A percentile compares a stretch with the other conserved stretches of the same genome.
phyloP scores from a whole-genome alignment of 2,797 vertebrate genomes.

The Parotocinclus haroldoi region DNA sequence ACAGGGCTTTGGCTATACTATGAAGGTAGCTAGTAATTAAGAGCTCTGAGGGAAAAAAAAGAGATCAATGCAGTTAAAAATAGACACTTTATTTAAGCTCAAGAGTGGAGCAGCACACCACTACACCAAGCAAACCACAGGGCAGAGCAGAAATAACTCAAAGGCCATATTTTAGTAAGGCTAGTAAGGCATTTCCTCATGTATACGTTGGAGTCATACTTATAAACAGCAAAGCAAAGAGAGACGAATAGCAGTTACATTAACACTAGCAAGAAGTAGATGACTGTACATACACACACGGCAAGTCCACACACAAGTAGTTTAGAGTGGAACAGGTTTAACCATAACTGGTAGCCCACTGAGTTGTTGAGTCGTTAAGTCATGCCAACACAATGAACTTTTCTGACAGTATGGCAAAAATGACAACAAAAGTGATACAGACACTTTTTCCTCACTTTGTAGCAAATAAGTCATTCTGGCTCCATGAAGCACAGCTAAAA shows the following conservation, averaged over 20 bases:
- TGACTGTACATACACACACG: not conserved
- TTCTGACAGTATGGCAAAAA: too few relatives aligned
- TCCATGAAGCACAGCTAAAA: too few relatives aligned
- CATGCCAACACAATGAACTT: too few relatives aligned
- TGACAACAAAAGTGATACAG: too few relatives aligned
- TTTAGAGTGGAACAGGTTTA: not conserved
- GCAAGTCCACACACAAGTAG: not conserved
- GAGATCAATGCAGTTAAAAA: constrained; percentile 40
- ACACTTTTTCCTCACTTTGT: too few relatives aligned
- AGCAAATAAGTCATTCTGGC: too few relatives aligned
- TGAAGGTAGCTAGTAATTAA: constrained; percentile 42
- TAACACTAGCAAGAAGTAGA: not conserved
- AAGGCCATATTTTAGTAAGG: constrained; percentile 21
- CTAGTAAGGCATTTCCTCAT: not conserved
- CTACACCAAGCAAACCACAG: constrained; percentile 4
- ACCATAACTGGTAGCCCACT: too few relatives aligned
- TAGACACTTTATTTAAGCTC: constrained; percentile 29
- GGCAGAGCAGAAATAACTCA: constrained; percentile 17
- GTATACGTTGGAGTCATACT: not conserved
- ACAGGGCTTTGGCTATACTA: constrained; percentile 23
- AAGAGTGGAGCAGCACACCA: not conserved
- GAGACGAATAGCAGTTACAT: not conserved
- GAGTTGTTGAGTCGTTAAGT: too few relatives aligned
- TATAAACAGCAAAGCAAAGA: not conserved
- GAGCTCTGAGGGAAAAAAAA: constrained; percentile 7